Base-by-base conservation (phyloP, 2,888 invertebrate species). In the Masnerella sp. region DNA sequence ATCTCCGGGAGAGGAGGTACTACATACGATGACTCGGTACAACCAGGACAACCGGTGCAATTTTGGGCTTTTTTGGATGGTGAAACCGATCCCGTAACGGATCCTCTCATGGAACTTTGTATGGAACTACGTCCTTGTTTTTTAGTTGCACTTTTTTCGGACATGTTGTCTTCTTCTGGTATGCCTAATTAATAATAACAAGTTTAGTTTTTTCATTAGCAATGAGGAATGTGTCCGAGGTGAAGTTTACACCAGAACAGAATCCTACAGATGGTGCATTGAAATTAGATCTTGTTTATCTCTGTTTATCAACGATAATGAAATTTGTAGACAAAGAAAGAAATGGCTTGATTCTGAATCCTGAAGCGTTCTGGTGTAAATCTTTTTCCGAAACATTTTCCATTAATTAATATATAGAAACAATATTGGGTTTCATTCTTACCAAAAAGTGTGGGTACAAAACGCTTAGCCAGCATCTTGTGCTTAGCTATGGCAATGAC, bases 401-500 rank as follows among this genome's bases (percentile, higher is more conserved):
- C n/a, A n/a, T n/a, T n/a, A n/a, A n/a, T n/a, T n/a, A n/a, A n/a
- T n/a, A n/a, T n/a, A n/a, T n/a, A n/a, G n/a, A n/a, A n/a, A n/a
- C n/a, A n/a, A n/a, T n/a, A n/a, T n/a, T n/a, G n/a, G n/a, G n/a
- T n/a, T n/a, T n/a, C n/a, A n/a, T 54, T 54, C 68, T 80, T 70
- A 85, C 86, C 92, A 56, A 92, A 90, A 3, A 96, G 88, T 49
- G 93, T 92, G 0, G 96, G 96, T 67, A 93, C 90, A 83, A 94
- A 96, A 67, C 93, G 90, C 87, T 96, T 95, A 0, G 93, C 88
- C 34, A 92, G 91, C 93, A 96, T 95, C 89, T 96, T 96, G 80
- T 94, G 94, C 84, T 96, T 96, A 5, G 96, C 96, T 49, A 96
- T 93, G 36, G 95, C 90, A 79, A 96, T 96, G 4, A 96, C 96